Evolutionary conservation across 2,797 vertebrate species (phyloP), one percentile per base, ranked within the genome.

Genomic region (Cichlasoma orientale): DNA sequence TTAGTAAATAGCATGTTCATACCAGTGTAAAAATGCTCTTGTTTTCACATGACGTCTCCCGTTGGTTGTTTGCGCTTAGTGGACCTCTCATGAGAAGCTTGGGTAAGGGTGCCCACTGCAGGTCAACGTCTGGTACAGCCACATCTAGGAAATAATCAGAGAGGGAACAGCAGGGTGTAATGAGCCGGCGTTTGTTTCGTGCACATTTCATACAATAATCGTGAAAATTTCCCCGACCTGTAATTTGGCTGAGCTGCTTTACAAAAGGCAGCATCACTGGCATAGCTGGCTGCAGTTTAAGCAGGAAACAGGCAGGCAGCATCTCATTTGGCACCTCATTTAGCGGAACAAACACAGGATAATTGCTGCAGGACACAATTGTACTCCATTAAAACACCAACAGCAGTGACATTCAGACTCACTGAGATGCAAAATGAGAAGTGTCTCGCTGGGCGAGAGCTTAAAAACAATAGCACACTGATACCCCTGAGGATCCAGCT

Each of bases 221-320:
- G 23, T 33, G 9, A 3, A 72, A 63, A 55, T 70, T 74, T 16
- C 78, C 38, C 74, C 14, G 10, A 95, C 97, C 96, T 94, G 96
- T 97, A 47, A 96, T 93, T 27, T 89, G 91, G 57, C 92, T 79
- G 78, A 97, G 88, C 56, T 89, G 92, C 69, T 95, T 84, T 18
- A 97, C 88, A 77, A 91, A 94, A 44, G 85, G 88, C 9, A 4
- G 74, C 56, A 88, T 88, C 80, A 96, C 50, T 1, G 95, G 95
- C 29, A 97, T 44, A 3, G 95, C 89, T 1, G 95, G 92, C 53
- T 95, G 90, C 75, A 97, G 94, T 61, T 82, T 95, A 75, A 98
- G 88, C 82, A 96, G 89, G 86, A 97, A 98, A 77, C 86, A 93
- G 69, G 96, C 96, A 8, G 95, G 92, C 54, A 97, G 84, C 19